A percentile compares a stretch with the other conserved stretches of the same genome.
phyloP scores from a whole-genome alignment of 92 coral and sea anemone genomes.

The Zoanthus sociatus region DNA sequence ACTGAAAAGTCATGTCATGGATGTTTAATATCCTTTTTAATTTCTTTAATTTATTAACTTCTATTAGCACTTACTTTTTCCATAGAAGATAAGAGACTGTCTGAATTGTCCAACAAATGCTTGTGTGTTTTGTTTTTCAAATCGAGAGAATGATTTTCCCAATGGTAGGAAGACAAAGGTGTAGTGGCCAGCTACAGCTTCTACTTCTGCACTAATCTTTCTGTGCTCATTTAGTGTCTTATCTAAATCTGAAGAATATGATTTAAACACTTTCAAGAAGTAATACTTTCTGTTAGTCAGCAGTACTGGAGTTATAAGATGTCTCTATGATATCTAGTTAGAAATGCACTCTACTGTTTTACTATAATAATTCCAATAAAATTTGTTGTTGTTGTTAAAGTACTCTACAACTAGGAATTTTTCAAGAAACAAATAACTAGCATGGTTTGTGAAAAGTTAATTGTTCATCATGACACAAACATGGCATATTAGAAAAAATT shows the following conservation, averaged over 20 bases:
- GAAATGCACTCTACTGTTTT: no score
- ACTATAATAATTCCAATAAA: background rate
- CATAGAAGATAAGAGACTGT: conserved; percentile 13
- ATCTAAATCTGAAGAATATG: conserved; percentile 31
- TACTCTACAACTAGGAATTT: no score
- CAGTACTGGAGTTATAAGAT: no score
- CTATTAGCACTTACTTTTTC: background rate
- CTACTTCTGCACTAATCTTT: background rate
- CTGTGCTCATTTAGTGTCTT: background rate
- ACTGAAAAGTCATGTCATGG: background rate
- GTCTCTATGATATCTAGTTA: no score
- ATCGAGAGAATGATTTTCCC: conserved; percentile 5
- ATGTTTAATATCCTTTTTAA: background rate
- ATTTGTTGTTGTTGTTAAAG: no score
- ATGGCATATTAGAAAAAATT: no score
- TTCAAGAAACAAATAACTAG: no score
- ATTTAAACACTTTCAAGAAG: background rate
- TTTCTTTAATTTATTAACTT: background rate
- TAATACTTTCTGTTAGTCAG: background rate
- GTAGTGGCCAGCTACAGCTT: background rate
- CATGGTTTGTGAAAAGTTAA: no score
- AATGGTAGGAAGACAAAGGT: conserved; percentile 7
- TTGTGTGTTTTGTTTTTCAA: background rate
- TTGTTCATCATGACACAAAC: no score
- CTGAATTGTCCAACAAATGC: conserved; percentile 28